Percentiles rank a stretch among this genome's conserved stretches.
phyloP scores from a whole-genome alignment of 2,888 invertebrate genomes.

The Gasteruption jaculator region DNA sequence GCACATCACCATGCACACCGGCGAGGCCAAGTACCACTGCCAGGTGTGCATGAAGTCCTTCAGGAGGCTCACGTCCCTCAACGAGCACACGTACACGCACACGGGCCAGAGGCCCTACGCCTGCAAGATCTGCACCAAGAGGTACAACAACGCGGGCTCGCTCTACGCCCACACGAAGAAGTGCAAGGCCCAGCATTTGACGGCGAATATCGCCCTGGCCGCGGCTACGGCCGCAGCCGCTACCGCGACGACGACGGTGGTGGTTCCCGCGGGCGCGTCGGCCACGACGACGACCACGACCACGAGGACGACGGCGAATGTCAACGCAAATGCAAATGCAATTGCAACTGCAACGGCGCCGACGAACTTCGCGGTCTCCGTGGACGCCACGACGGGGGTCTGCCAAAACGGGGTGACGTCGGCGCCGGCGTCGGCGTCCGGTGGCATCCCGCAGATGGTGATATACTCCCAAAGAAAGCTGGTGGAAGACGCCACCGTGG shows the following conservation, averaged over 20 bases:
- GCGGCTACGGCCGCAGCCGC: no score
- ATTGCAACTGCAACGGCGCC: constrained; percentile 18
- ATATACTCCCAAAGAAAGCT: constrained; percentile 39
- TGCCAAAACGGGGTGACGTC: constrained; percentile 23
- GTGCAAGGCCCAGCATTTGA: constrained; percentile 39
- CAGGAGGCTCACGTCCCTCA: constrained; percentile 42
- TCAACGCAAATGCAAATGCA: no score
- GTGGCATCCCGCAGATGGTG: constrained; percentile 27
- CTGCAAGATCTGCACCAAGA: constrained; percentile 44
- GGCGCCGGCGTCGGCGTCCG: no score
- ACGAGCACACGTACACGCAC: constrained; percentile 46
- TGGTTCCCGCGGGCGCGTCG: constrained; percentile 26
- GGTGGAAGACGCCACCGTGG: constrained; percentile 28
- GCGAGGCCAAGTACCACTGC: constrained; percentile 46
- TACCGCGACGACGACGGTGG: constrained; percentile 17
- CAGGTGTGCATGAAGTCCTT: constrained; percentile 45
- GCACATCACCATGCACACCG: constrained; percentile 48
- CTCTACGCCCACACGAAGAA: constrained; percentile 47
- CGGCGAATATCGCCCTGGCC: no score
- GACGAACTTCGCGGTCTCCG: constrained; percentile 24
- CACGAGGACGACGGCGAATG: no score
- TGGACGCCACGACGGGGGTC: constrained; percentile 23
- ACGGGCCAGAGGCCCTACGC: constrained; percentile 47
- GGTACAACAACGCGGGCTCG: constrained; percentile 42
- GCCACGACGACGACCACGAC: constrained; percentile 18